Percentiles rank a stretch among this genome's conserved stretches.
Evolutionary conservation across 2,113 vertebrate species (phyloP).

Genomic region (Thermophis baileyi): DNA sequence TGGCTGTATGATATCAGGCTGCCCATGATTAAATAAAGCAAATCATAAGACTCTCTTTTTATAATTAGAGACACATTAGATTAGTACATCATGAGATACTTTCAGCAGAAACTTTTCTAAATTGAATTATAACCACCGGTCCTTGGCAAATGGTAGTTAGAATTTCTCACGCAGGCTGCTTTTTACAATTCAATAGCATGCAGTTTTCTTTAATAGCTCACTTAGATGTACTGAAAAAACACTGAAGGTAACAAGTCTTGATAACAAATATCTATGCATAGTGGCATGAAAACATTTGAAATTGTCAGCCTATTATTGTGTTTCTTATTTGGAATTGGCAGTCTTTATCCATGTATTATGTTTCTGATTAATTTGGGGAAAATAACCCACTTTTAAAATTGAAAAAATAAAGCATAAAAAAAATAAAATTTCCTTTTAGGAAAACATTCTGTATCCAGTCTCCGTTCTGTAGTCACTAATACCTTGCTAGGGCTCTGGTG

Average conservation of each 20-base stretch:
- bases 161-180: not conserved
- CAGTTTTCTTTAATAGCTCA: not conserved
- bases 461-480: not conserved
- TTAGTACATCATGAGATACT: not conserved
- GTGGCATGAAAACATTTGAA: not conserved
- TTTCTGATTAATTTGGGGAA: not conserved
- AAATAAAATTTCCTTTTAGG: not conserved
- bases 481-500: not conserved
- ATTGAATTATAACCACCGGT: not conserved
- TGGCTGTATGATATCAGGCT: not conserved
- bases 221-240: not conserved
- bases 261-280: not conserved
- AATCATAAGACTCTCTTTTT: not conserved
- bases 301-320: not conserved
- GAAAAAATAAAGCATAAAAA: not conserved
- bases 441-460: not conserved
- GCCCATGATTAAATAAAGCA: not conserved
- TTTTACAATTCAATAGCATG: not conserved
- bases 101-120: not conserved
- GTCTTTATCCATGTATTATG: not conserved
- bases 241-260: not conserved
- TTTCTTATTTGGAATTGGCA: not conserved
- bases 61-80: not conserved
- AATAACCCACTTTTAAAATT: not conserved
- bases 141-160: not conserved